Evolutionary conservation across 2,888 invertebrate species (phyloP).

Genomic region (Alloscopus bannaensis): DNA sequence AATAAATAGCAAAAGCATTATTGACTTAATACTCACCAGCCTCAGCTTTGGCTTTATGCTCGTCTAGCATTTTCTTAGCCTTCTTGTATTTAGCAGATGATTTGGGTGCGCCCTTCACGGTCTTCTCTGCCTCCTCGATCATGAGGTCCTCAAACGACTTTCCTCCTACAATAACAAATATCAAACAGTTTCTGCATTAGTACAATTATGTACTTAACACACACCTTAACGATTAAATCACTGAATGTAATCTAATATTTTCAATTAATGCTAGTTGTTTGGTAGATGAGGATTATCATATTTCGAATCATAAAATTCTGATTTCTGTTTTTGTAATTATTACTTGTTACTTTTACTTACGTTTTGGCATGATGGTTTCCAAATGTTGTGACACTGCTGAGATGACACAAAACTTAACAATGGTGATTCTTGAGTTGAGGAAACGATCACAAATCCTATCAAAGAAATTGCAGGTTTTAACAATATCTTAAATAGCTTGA

Average conservation of each 20-base stretch:
- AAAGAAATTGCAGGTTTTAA: too few species aligned
- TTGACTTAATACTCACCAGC: too few species aligned
- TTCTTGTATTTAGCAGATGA: conserved; percentile 23
- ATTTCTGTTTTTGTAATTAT: background rate
- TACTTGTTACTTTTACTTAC: conserved; percentile 4
- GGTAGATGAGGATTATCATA: background rate
- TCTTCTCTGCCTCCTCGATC: conserved; percentile 6
- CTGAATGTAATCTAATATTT: too few species aligned
- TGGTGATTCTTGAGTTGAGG: too few species aligned
- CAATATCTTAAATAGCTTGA: too few species aligned
- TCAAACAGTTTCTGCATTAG: too few species aligned
- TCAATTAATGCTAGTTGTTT: too few species aligned
- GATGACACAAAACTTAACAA: too few species aligned
- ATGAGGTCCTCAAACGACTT: background rate
- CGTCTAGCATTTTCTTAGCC: conserved; percentile 8
- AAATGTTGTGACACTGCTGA: too few species aligned
- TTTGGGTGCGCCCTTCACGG: background rate
- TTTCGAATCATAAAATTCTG: background rate
- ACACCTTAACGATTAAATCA: too few species aligned
- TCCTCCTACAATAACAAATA: conserved; percentile 2
- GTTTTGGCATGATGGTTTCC: conserved; percentile 8
- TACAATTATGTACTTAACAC: too few species aligned
- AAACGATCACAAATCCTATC: background rate
- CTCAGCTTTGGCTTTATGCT: background rate
- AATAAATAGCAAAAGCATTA: background rate